Percentiles rank a stretch among this genome's conserved stretches.
Evolutionary conservation across 1,140 invertebrate species (phyloP).

Genomic region (Calycopis cecrops): DNA sequence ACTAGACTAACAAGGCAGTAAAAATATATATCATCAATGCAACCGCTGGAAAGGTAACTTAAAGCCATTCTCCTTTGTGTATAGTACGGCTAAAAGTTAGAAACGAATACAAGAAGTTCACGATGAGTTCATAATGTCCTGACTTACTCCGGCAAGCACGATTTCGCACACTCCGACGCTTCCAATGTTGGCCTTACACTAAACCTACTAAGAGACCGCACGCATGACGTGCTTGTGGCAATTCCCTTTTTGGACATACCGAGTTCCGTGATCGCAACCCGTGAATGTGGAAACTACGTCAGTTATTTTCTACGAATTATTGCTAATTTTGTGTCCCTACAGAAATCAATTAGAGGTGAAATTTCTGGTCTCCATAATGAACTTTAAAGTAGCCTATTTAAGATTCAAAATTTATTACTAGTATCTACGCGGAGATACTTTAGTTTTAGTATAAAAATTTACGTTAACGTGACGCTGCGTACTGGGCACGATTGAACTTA

Average conservation of each 20-base stretch:
- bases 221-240: constrained; percentile 12
- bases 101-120: too few species aligned
- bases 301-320: constrained; percentile 56
- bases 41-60: too few species aligned
- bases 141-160: too few species aligned
- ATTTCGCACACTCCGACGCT: not conserved
- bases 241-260: constrained; percentile 8
- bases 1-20: too few species aligned
- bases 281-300: constrained; percentile 36
- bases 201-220: constrained; percentile 48
- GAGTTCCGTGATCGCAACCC: constrained; percentile 15
- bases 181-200: constrained; percentile 26
- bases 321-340: constrained; percentile 54
- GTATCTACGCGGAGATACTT: constrained; percentile 26
- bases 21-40: too few species aligned
- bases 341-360: constrained; percentile 30
- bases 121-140: too few species aligned
- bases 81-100: too few species aligned
- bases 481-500: constrained; percentile 14
- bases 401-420: constrained; percentile 28
- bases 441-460: constrained; percentile 30
- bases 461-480: constrained; percentile 25
- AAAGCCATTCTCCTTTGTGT: too few species aligned
- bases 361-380: constrained; percentile 30
- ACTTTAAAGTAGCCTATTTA: constrained; percentile 30